These are phyloP conservation scores for Microchirus variegatus DNA, from an alignment of 2,797 vertebrate species.

Conservation along the genomic window DNA sequence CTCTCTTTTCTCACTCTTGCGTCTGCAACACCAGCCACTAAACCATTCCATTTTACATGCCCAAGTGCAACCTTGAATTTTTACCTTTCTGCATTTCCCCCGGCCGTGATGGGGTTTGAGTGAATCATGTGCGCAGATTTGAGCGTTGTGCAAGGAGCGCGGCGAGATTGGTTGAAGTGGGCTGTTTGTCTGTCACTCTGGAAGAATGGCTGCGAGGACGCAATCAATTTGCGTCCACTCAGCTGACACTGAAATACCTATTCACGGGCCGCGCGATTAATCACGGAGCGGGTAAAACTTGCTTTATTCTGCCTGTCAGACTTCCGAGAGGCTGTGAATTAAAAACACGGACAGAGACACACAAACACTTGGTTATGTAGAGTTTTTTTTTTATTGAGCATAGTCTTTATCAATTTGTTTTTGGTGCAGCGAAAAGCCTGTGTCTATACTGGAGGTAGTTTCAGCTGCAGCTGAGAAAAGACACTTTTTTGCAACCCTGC, in stretches of 20 bases:
- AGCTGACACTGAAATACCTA: slow-evolving; percentile 49
- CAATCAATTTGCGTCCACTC: slow-evolving; percentile 56
- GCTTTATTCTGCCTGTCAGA: slow-evolving; percentile 44
- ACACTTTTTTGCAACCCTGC: too few relatives aligned
- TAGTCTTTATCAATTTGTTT: slow-evolving; percentile 5
- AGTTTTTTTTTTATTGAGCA: slow-evolving; percentile 25
- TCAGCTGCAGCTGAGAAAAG: not conserved
- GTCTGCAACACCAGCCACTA: slow-evolving; percentile 75
- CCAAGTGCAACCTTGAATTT: slow-evolving; percentile 77
- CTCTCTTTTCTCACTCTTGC: slow-evolving; percentile 36
- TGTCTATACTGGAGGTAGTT: not conserved
- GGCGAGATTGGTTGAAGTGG: slow-evolving; percentile 52
- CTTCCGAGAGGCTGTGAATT: slow-evolving; percentile 31
- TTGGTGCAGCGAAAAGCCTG: not conserved
- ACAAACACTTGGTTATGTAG: not conserved
- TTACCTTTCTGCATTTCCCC: slow-evolving; percentile 61
- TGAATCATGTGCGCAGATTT: slow-evolving; percentile 49
- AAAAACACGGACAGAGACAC: slow-evolving; percentile 35
- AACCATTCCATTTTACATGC: slow-evolving; percentile 84
- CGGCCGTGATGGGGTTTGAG: slow-evolving; percentile 51
- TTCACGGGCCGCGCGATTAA: slow-evolving; percentile 34
- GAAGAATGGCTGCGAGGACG: slow-evolving; percentile 27
- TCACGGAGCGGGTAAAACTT: slow-evolving; percentile 52
- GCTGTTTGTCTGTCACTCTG: slow-evolving; percentile 51
- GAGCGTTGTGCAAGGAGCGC: slow-evolving; percentile 56